phyloP scores from a whole-genome alignment of 2,113 vertebrate genomes.

The Piliocolobus tephrosceles region DNA sequence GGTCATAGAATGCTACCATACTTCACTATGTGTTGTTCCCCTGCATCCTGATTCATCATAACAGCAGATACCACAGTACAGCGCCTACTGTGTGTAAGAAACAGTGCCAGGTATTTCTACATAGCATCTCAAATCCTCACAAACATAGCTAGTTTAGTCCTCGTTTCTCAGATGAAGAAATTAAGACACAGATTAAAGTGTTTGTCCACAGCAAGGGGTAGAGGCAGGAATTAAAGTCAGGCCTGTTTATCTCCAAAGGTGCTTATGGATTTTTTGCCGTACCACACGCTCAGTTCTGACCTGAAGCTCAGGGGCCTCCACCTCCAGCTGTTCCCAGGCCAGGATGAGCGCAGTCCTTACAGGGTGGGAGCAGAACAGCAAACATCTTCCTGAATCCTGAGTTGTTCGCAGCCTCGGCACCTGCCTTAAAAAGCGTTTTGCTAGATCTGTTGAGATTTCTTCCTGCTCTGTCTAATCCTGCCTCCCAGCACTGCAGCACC shows the following conservation, averaged over 20 bases:
- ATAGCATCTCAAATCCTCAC: not conserved
- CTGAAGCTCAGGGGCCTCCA: not conserved
- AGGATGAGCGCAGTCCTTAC: not conserved
- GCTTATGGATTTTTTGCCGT: not conserved
- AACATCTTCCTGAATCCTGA: rapidly evolving
- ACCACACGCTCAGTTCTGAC: rapidly evolving
- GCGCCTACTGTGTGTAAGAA: not conserved
- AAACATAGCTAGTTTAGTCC: rapidly evolving
- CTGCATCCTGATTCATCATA: rapidly evolving
- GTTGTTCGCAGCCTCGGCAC: not conserved
- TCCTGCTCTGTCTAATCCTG: too few relatives aligned
- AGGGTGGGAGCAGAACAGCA: too few relatives aligned
- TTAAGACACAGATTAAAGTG: not conserved
- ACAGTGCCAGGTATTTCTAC: rapidly evolving
- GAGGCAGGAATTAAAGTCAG: not conserved
- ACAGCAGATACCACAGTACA: not conserved
- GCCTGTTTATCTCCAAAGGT: too few relatives aligned
- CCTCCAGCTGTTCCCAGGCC: not conserved
- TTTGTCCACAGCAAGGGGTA: not conserved
- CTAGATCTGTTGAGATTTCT: not conserved
- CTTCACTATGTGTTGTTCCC: not conserved
- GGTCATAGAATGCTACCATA: rapidly evolving
- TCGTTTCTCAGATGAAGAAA: not conserved
- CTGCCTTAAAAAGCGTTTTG: not conserved
- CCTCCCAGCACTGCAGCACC: not conserved